Conservation (phyloP, 1,140 invertebrate genomes). For the Dolichoris vasculosae region DNA sequence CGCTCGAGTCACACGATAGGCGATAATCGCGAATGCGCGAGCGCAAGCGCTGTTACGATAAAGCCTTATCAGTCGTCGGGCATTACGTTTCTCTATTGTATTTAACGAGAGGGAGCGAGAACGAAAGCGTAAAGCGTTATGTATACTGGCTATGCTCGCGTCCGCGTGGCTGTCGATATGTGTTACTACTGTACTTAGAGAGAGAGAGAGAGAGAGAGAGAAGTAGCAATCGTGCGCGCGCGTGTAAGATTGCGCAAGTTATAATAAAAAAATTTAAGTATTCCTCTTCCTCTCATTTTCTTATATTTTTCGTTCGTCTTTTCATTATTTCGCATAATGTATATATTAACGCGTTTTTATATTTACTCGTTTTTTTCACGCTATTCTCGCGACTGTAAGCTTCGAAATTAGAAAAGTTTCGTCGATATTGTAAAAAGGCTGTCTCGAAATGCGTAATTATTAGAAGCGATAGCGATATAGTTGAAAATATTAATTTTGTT, state of each 20-base stretch:
- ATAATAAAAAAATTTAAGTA: slow-evolving; percentile 20
- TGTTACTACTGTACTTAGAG: neutral
- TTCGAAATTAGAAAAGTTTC: neutral
- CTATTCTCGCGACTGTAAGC: neutral
- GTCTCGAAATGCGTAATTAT: neutral
- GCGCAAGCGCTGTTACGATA: slow-evolving; percentile 4
- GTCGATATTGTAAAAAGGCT: neutral
- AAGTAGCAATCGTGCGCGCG: neutral
- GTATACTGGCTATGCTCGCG: neutral
- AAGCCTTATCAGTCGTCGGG: slow-evolving; percentile 39
- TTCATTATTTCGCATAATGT: neutral
- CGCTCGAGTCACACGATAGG: slow-evolving; percentile 22
- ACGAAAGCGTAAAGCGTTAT: neutral
- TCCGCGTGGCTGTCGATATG: neutral
- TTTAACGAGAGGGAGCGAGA: slow-evolving; percentile 40
- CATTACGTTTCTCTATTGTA: slow-evolving; percentile 40
- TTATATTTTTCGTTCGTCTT: neutral
- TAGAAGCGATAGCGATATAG: neutral
- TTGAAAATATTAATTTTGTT: neutral
- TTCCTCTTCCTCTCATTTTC: slow-evolving; percentile 10
- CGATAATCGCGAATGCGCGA: slow-evolving; percentile 27
- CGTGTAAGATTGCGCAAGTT: neutral
- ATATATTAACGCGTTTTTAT: neutral
- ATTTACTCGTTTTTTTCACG: neutral
- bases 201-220: neutral